Evolutionary conservation across 2,797 vertebrate species (phyloP).

Genomic region (Ataeniobius toweri): DNA sequence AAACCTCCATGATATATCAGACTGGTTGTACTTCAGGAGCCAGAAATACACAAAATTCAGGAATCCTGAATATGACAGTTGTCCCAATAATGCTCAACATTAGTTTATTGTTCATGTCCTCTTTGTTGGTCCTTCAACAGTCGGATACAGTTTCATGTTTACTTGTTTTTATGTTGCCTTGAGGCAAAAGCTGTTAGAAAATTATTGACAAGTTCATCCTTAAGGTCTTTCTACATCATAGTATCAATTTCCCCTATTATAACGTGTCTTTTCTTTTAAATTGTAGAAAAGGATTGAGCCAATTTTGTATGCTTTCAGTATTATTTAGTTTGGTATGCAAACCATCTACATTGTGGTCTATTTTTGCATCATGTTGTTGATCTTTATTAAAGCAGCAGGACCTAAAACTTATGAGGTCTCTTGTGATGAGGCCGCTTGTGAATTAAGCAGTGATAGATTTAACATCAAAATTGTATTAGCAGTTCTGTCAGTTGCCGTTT

Average conservation of each 20-base stretch:
- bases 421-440: not conserved
- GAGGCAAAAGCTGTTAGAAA: slow-evolving; percentile 3
- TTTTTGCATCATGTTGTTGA: not conserved
- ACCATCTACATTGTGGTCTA: not conserved
- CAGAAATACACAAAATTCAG: slow-evolving; percentile 3
- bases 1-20: not conserved
- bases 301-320: not conserved
- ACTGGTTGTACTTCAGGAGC: slow-evolving; percentile 1
- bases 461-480: not conserved
- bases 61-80: not conserved
- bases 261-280: not conserved
- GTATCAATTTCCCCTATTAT: not conserved
- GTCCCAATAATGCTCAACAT: not conserved
- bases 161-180: slow-evolving; percentile 12
- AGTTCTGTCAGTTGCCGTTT: too few relatives aligned
- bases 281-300: not conserved
- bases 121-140: slow-evolving; percentile 7
- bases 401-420: not conserved
- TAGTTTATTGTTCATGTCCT: slow-evolving; percentile 11
- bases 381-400: slow-evolving; percentile 18
- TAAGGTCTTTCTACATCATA: not conserved
- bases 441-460: not conserved
- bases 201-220: not conserved
- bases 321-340: not conserved
- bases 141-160: slow-evolving; percentile 12